Evolutionary conservation across 2,888 invertebrate genomes (phyloP), one percentile per base, ranked within the genome.

Genomic region (Aspidiotus destructor): DNA sequence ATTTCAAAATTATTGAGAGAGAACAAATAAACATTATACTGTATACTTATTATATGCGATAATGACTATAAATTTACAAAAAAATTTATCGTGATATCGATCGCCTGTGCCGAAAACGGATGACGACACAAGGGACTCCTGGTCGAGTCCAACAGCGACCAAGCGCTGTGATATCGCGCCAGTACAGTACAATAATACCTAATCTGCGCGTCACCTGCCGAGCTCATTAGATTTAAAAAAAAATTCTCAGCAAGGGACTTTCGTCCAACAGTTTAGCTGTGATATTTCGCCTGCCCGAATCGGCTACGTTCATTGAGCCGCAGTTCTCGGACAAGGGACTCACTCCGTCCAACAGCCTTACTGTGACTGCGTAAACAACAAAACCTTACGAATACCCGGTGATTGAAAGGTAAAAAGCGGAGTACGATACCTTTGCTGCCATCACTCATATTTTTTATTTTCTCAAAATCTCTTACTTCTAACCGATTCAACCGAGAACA

Each of bases 351-450:
- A 71, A 71, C 71, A 71, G 71, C 71, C 64, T 65, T 69, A 70
- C 71, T 71, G 71, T 70, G 79, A 76, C 81, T 81, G 76, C 41
- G 57, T 17, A 67, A 63, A 60, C 44, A 44, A 57, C 60, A 67
- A 15, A 16, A n/a, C 17, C 17, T 17, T 16, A 52, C 55, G n/a
- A 54, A 16, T 54, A 16, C 17, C 55, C 55, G n/a, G 17, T 13
- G 17, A n/a, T 16, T 54, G 17, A n/a, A 13, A 9, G 9, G 10
- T 9, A 16, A 17, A 28, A 28, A 28, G 28, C 28, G 28, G 28
- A 28, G 67, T 67, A 67, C 67, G 52, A 60, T 67, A 67, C 67
- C 67, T 67, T 67, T 16, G 28, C 28, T 28, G 28, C 28, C 28
- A 28, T 28, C 28, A 28, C 28, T 28, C 28, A 28, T 3, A 28